phyloP scores from a whole-genome alignment of 2,113 vertebrate genomes.

The Cricetomys ansorgei region DNA sequence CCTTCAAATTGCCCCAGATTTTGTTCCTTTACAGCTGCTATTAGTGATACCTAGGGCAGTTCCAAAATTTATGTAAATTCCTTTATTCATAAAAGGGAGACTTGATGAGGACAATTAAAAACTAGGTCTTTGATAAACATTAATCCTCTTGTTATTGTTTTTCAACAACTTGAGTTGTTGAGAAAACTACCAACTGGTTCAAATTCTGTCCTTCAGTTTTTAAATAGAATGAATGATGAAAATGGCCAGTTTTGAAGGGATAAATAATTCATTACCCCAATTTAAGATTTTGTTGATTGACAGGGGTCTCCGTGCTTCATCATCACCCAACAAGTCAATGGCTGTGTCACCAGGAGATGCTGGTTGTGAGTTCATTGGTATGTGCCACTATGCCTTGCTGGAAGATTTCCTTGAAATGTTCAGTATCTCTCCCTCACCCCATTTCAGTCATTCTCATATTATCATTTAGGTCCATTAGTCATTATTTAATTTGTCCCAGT shows the following conservation, averaged over 20 bases:
- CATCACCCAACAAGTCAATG: neutral
- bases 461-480: neutral
- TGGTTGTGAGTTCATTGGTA: constrained; percentile 65
- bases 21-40: neutral
- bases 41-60: neutral
- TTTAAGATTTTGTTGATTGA: neutral
- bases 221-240: neutral
- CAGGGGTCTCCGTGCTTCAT: neutral
- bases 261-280: neutral
- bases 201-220: neutral
- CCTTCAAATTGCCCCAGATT: neutral
- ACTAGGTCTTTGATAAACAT: neutral
- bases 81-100: neutral
- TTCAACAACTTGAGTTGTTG: neutral
- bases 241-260: neutral
- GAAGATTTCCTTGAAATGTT: neutral
- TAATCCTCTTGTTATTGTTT: neutral
- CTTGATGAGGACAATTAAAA: neutral
- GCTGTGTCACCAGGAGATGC: constrained; percentile 46
- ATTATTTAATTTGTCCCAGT: neutral
- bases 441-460: neutral
- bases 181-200: neutral
- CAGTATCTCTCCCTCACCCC: neutral
- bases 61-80: neutral
- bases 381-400: too few relatives aligned